Conservation (phyloP, 2,888 invertebrate species). For the Eudemis profundana region DNA sequence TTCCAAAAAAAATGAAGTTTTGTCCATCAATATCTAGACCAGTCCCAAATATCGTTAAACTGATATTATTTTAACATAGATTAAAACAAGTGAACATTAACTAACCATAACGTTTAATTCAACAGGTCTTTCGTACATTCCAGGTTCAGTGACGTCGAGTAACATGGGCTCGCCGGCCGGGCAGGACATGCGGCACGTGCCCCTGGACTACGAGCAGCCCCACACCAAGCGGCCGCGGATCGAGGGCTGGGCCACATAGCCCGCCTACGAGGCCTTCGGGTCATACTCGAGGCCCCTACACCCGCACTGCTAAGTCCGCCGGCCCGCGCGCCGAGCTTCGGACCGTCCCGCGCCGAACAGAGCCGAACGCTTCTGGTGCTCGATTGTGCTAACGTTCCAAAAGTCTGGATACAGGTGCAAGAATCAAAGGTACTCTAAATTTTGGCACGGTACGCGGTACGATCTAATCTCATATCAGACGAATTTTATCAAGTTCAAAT, state of each 20-base stretch:
- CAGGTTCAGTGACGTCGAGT: conserved; percentile 93
- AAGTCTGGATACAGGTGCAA: conserved; percentile 72
- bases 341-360: conserved; percentile 31
- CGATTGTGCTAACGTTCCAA: conserved; percentile 54
- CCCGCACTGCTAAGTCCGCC: conserved; percentile 78
- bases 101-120: conserved; percentile 30
- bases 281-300: conserved; percentile 80
- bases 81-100: conserved; percentile 8
- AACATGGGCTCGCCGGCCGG: conserved; percentile 91
- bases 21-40: too few species aligned
- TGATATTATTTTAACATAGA: conserved; percentile 14
- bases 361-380: conserved; percentile 53
- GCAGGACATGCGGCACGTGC: conserved; percentile 82
- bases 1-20: too few species aligned
- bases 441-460: conserved; percentile 60
- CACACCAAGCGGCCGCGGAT: conserved; percentile 94
- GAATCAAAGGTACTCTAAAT: conserved; percentile 61
- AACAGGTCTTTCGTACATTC: conserved; percentile 52
- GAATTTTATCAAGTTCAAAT: conserved; percentile 48
- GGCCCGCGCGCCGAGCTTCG: conserved; percentile 62
- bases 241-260: conserved; percentile 97
- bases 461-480: conserved; percentile 43
- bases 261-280: conserved; percentile 82
- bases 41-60: not conserved
- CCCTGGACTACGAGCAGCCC: conserved; percentile 84